phyloP scores from a whole-genome alignment of 2,797 vertebrate species.

The Molossus alvarezi region DNA sequence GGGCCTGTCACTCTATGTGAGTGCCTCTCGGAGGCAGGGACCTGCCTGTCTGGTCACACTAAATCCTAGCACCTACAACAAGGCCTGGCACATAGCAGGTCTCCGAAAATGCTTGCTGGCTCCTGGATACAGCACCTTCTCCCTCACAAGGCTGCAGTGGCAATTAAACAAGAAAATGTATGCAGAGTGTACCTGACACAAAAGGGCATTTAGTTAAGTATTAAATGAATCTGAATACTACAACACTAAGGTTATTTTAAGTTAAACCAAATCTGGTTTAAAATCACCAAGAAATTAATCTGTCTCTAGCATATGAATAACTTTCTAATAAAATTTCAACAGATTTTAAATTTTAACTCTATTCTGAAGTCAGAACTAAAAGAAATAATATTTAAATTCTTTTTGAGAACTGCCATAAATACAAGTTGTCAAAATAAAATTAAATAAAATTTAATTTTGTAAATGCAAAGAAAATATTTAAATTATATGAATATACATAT shows the following conservation, averaged over 20 bases:
- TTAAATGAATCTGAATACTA: not conserved
- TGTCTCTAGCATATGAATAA: not conserved
- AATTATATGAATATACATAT: not conserved
- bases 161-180: not conserved
- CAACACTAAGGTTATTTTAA: not conserved
- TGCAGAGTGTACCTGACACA: not conserved
- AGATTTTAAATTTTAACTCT: constrained; percentile 38
- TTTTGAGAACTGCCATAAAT: not conserved
- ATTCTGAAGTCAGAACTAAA: constrained; percentile 52
- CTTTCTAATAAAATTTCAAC: constrained; percentile 40
- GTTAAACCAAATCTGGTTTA: constrained; percentile 29
- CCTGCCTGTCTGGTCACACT: not conserved
- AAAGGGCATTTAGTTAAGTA: not conserved
- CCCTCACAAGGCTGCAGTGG: not conserved
- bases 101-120: not conserved
- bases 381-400: not conserved
- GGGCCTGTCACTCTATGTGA: not conserved
- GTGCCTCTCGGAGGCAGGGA: not conserved
- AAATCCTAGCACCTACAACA: not conserved
- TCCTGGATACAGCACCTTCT: not conserved
- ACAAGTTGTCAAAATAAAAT: not conserved
- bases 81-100: not conserved
- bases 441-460: constrained; percentile 39
- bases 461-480: constrained; percentile 11
- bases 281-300: constrained; percentile 49